A percentile compares a stretch with the other conserved stretches of the same genome.
These are phyloP conservation scores for Myopa testacea DNA, from an alignment of 2,888 invertebrate genomes.

Conservation along the genomic window DNA sequence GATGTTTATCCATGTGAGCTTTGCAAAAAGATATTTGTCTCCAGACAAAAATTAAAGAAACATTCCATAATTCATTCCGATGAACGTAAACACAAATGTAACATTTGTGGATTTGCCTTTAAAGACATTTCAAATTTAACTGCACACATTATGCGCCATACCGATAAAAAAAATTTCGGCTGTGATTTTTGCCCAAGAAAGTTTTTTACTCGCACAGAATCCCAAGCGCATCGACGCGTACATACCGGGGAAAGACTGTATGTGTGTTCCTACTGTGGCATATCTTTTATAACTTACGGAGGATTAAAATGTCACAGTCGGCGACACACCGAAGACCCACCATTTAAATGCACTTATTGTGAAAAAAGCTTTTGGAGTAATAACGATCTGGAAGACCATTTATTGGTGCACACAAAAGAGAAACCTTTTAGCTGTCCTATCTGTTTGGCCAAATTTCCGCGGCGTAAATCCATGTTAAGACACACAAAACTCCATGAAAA, in stretches of 20 bases:
- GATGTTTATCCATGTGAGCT: too few relatives aligned
- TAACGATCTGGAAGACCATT: neutral
- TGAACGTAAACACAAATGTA: constrained; percentile 35
- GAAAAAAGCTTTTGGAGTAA: constrained; percentile 45
- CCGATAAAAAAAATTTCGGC: constrained; percentile 53
- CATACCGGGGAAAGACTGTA: constrained; percentile 62
- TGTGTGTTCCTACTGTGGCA: constrained; percentile 57
- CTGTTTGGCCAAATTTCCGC: neutral
- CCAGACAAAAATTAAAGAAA: neutral
- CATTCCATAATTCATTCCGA: neutral
- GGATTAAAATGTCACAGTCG: constrained; percentile 58
- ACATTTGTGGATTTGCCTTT: constrained; percentile 48
- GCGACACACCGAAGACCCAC: constrained; percentile 57
- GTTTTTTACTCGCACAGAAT: constrained; percentile 58
- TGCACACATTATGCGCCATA: constrained; percentile 41
- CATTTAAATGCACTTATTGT: constrained; percentile 55
- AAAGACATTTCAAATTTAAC: constrained; percentile 40
- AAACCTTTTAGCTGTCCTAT: neutral
- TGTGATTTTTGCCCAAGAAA: constrained; percentile 60
- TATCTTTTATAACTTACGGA: constrained; percentile 58
- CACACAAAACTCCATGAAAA: neutral
- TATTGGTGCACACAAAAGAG: neutral
- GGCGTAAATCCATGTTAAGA: neutral
- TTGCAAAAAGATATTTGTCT: too few relatives aligned
- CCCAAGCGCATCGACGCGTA: constrained; percentile 58